phyloP scores from a whole-genome alignment of 1,140 invertebrate species.

The Caenorhabditis inopinata region DNA sequence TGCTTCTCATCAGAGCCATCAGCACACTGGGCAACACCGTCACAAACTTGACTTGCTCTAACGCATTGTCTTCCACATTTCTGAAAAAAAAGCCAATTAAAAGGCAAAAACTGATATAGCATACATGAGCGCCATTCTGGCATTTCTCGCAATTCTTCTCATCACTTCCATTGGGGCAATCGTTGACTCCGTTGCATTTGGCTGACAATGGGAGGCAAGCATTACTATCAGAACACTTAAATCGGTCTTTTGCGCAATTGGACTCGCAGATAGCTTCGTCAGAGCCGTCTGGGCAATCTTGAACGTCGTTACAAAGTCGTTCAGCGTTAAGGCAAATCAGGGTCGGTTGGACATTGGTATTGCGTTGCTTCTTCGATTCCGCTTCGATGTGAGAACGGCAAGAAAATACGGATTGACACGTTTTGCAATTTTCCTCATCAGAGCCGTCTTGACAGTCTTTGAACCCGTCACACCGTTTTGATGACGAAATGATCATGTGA shows the following conservation, averaged over 20 bases:
- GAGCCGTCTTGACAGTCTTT: slow-evolving; percentile 47
- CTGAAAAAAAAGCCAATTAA: neutral
- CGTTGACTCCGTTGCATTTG: slow-evolving; percentile 36
- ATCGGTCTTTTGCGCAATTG: slow-evolving; percentile 31
- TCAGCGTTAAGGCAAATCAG: slow-evolving; percentile 9
- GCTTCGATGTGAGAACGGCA: neutral
- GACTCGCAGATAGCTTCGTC: slow-evolving; percentile 30
- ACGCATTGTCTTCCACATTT: slow-evolving; percentile 42
- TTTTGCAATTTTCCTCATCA: slow-evolving; percentile 44
- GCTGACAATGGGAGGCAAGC: slow-evolving; percentile 18
- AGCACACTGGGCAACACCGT: slow-evolving; percentile 37
- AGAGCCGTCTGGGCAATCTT: slow-evolving; percentile 26
- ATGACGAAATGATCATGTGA: neutral
- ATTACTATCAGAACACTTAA: neutral
- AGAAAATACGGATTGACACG: slow-evolving; percentile 39
- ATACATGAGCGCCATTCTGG: slow-evolving; percentile 31
- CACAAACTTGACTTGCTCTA: slow-evolving; percentile 38
- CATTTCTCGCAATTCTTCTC: slow-evolving; percentile 38
- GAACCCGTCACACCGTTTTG: slow-evolving; percentile 41
- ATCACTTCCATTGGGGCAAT: slow-evolving; percentile 41
- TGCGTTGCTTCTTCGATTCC: neutral
- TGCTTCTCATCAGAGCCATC: slow-evolving; percentile 44
- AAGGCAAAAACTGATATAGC: neutral
- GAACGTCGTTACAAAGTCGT: slow-evolving; percentile 28
- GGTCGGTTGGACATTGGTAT: neutral